Evolutionary conservation across 2,113 vertebrate species (phyloP), one percentile per base, ranked within the genome.

Genomic region (Isichthys henryi): DNA sequence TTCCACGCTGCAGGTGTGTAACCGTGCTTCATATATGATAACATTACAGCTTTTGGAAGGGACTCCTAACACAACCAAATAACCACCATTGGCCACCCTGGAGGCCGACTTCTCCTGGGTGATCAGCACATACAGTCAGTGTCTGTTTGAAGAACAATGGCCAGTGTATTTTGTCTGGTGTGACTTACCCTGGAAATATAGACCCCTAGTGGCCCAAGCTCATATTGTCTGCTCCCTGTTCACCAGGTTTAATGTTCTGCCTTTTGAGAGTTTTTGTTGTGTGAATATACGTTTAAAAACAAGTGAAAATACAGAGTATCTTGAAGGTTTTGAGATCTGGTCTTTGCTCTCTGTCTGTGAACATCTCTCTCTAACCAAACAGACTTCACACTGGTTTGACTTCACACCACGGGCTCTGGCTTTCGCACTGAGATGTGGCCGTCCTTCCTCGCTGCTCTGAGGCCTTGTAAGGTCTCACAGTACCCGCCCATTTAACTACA

Each of bases 231-330:
- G 27, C 82, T 10, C 46, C n/a, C 23, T 80, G n/a, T 86, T 90
- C 62, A n/a, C 35, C 15, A 23, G 56, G 8, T 21, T 82, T 48
- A 87, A 74, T 48, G 11, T 74, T 46, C 53, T 86, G 86, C 86
- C 92, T 91, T 90, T 94, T 90, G 91, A 91, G 62, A 70, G 62
- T 31, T 27, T 70, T 31, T 70, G 91, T 92, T 94, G 93, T 94
- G 91, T 95, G 94, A 94, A 95, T 95, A 93, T 94, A 95, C 93
- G 92, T 94, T 94, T 91, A 93, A 91, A 93, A 92, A 92, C 91
- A 93, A 91, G 89, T 92, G 92, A 93, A 92, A 95, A 95, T 91
- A 91, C 91, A 91, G 66, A 94, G 92, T 94, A 92, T 93, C 93
- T 93, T 90, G 90, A 92, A 93, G 93, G 92, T 95, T 95, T 95